These are phyloP conservation scores for Pungitius pungitius DNA, from an alignment of 2,113 vertebrate species.

Conservation along the genomic window DNA sequence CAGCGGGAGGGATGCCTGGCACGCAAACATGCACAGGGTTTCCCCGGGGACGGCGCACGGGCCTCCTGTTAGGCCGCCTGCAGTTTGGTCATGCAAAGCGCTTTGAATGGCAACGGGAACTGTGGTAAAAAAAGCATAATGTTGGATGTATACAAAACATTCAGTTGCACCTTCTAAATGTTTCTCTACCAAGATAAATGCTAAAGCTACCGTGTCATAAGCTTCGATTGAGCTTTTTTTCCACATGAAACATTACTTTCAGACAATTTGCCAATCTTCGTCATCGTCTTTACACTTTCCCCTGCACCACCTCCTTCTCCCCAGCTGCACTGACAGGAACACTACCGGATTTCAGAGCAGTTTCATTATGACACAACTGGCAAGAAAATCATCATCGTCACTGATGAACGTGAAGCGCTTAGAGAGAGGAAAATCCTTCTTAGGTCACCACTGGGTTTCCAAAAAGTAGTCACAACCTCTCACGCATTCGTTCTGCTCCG, in stretches of 20 bases:
- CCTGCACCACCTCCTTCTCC: slow-evolving; percentile 24
- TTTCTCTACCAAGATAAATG: not conserved
- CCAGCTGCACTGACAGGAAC: slow-evolving; percentile 66
- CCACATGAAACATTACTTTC: slow-evolving; percentile 27
- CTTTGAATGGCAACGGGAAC: not conserved
- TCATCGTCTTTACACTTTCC: slow-evolving; percentile 58
- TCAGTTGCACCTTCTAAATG: not conserved
- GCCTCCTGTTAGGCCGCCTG: slow-evolving; percentile 35
- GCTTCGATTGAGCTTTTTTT: not conserved
- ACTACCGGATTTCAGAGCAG: slow-evolving; percentile 54
- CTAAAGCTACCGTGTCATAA: not conserved
- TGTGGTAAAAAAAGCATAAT: not conserved
- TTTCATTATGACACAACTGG: slow-evolving; percentile 68
- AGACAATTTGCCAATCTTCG: slow-evolving; percentile 31
- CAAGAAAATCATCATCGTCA: slow-evolving; percentile 37
- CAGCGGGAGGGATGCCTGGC: slow-evolving; percentile 58
- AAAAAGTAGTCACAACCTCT: slow-evolving; percentile 37
- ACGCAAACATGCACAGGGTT: slow-evolving; percentile 60
- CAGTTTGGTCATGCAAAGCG: slow-evolving; percentile 29
- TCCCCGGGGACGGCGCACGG: slow-evolving; percentile 51
- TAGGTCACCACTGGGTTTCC: slow-evolving; percentile 52
- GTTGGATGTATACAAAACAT: no score
- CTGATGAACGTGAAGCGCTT: slow-evolving; percentile 30
- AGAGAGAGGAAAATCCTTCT: slow-evolving; percentile 48
- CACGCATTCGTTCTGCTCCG: not conserved